phyloP scores from a whole-genome alignment of 2,797 vertebrate species.

The Peromyscus attwateri region DNA sequence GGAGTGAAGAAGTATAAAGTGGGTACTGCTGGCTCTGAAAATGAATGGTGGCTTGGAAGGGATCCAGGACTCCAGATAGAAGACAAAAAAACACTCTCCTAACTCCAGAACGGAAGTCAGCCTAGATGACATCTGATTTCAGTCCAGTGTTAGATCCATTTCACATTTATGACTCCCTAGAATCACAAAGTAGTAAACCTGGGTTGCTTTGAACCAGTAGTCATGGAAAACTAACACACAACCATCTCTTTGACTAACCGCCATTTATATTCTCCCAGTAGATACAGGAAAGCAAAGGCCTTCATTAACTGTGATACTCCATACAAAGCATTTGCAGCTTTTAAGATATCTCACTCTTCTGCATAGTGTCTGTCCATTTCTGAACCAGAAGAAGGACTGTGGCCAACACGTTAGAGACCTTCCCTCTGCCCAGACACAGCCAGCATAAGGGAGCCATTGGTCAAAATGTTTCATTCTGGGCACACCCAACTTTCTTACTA shows the following conservation, averaged over 20 bases:
- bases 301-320: not conserved
- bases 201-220: not conserved
- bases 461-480: not conserved
- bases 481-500: not conserved
- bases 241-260: not conserved
- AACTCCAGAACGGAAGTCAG: not conserved
- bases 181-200: not conserved
- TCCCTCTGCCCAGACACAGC: not conserved
- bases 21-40: not conserved
- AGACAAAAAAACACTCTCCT: not conserved
- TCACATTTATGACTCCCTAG: constrained; percentile 2
- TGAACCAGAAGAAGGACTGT: not conserved
- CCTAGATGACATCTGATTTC: not conserved
- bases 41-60: not conserved
- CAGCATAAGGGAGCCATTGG: not conserved
- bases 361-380: not conserved
- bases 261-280: not conserved
- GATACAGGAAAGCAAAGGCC: not conserved
- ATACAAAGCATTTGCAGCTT: not conserved
- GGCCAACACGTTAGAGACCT: not conserved
- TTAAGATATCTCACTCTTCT: not conserved
- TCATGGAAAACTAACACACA: not conserved
- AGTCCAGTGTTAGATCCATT: not conserved
- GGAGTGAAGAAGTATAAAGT: not conserved
- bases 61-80: not conserved